Conservation (phyloP, 2,113 vertebrate species). For the Phalacrocorax brasilianus region DNA sequence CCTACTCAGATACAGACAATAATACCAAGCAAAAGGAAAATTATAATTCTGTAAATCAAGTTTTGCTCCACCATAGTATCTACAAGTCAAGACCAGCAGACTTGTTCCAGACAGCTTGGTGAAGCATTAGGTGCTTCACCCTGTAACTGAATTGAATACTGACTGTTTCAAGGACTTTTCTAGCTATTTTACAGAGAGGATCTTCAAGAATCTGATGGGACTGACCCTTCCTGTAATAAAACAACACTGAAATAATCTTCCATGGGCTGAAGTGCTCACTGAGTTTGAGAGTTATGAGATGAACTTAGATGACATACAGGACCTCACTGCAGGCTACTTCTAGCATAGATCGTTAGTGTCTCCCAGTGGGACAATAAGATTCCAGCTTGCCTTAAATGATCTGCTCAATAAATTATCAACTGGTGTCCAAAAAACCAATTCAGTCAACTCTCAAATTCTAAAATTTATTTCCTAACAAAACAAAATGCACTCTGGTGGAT, state of each 20-base stretch:
- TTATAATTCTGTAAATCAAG: background rate
- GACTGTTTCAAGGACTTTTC: background rate
- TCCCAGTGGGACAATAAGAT: background rate
- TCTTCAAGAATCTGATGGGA: background rate
- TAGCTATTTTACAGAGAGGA: background rate
- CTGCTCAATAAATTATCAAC: background rate
- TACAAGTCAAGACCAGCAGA: background rate
- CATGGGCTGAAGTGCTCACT: background rate
- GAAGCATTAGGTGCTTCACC: background rate
- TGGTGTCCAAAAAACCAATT: background rate
- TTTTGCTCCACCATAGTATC: background rate
- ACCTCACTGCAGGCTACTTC: background rate
- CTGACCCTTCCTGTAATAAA: background rate
- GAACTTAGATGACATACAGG: background rate
- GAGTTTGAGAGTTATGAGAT: background rate
- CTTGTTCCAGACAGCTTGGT: background rate
- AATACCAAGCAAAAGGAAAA: background rate
- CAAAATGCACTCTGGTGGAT: background rate
- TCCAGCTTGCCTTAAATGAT: background rate
- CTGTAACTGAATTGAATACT: background rate
- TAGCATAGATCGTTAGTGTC: background rate
- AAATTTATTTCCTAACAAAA: background rate
- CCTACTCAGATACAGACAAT: background rate
- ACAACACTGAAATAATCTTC: background rate
- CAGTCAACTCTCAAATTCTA: background rate